phyloP scores from a whole-genome alignment of 2,797 vertebrate species.

The Aulostomus chinensis region DNA sequence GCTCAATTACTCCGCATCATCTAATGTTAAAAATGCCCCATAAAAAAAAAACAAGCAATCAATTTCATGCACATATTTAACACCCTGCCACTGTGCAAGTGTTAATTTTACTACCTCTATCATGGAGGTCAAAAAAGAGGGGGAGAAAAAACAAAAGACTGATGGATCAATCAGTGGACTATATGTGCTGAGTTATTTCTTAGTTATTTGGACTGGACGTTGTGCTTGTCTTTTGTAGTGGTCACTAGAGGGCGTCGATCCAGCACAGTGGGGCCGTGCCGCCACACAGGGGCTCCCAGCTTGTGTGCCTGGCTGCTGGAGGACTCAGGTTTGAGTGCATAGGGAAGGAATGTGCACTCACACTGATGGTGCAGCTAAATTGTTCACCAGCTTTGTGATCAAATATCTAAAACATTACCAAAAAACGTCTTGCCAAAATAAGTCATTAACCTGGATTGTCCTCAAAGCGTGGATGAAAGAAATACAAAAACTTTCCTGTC shows the following conservation, averaged over 20 bases:
- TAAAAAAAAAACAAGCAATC: too few relatives aligned
- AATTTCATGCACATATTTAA: too few relatives aligned
- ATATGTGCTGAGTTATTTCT: too few relatives aligned
- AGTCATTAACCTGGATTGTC: conserved; percentile 12
- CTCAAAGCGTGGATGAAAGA: too few relatives aligned
- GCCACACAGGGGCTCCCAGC: conserved; percentile 43
- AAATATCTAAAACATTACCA: conserved; percentile 22
- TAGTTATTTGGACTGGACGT: conserved; percentile 12
- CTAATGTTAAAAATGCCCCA: too few relatives aligned
- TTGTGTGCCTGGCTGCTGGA: conserved; percentile 26
- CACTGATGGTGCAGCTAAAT: conserved; percentile 42
- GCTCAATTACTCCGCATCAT: too few relatives aligned
- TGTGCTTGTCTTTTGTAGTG: conserved; percentile 53
- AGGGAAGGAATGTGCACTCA: conserved; percentile 54
- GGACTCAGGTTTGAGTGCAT: conserved; percentile 54
- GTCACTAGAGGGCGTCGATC: conserved; percentile 80
- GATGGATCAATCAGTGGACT: too few relatives aligned
- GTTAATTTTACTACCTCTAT: not conserved
- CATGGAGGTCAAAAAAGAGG: not conserved
- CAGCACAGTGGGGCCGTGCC: conserved; percentile 61
- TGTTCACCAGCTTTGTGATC: conserved; percentile 31
- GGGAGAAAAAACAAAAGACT: too few relatives aligned
- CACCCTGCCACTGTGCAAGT: too few relatives aligned
- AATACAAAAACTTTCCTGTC: not conserved
- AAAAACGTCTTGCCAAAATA: not conserved